Conservation (phyloP, 2,888 invertebrate genomes). For the Xanthorhoe spadicearia region DNA sequence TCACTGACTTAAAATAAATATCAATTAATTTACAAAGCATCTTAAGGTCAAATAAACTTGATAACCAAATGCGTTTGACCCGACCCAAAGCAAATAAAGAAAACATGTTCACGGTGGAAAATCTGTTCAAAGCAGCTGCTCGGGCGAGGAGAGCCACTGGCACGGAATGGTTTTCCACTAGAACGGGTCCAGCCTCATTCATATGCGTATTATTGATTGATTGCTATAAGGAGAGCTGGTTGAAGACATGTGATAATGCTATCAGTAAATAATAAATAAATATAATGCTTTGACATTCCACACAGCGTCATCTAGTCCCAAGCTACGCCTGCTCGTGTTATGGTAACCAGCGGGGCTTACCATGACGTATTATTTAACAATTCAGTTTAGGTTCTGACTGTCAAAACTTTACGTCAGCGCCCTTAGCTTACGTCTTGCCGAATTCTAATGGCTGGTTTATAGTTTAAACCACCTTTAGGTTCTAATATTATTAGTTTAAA, state of each 20-base stretch:
- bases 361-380: too few relatives aligned
- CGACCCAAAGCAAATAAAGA: constrained; percentile 57
- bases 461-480: too few relatives aligned
- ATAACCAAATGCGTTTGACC: constrained; percentile 35
- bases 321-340: too few relatives aligned
- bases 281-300: too few relatives aligned
- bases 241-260: background rate
- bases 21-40: background rate
- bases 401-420: too few relatives aligned
- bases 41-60: constrained; percentile 6
- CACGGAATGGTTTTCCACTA: constrained; percentile 68
- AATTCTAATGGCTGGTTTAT: too few relatives aligned
- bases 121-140: constrained; percentile 70
- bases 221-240: constrained; percentile 25
- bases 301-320: too few relatives aligned
- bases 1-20: background rate
- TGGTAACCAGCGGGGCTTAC: too few relatives aligned
- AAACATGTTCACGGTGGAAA: constrained; percentile 69
- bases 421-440: too few relatives aligned
- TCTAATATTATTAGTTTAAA: too few relatives aligned
- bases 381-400: too few relatives aligned
- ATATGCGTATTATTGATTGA: constrained; percentile 35
- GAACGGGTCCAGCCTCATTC: constrained; percentile 45
- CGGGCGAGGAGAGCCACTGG: constrained; percentile 65
- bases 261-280: too few relatives aligned